phyloP scores from a whole-genome alignment of 2,888 invertebrate genomes.

The Drosophila stalkeri region DNA sequence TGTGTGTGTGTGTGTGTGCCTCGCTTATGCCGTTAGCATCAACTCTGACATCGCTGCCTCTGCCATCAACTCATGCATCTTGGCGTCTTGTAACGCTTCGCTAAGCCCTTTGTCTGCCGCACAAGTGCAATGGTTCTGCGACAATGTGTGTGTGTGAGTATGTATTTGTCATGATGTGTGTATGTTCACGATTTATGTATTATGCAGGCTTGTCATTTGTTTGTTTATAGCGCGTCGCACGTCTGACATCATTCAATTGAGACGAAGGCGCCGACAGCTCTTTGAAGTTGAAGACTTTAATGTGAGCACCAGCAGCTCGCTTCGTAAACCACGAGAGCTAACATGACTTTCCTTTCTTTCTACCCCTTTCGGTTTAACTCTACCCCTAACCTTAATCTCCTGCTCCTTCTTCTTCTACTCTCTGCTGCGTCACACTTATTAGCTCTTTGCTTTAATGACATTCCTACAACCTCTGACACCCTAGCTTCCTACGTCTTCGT shows the following conservation, averaged over 20 bases:
- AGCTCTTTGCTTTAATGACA: background rate
- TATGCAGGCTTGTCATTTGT: conserved; percentile 53
- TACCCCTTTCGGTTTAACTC: background rate
- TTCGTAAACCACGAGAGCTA: background rate
- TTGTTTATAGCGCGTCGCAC: conserved; percentile 51
- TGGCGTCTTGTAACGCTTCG: conserved; percentile 50
- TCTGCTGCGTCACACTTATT: background rate
- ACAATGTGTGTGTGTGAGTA: background rate
- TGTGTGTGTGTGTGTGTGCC: conserved; percentile 1
- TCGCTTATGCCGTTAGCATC: conserved; percentile 23
- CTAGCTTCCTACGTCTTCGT: background rate
- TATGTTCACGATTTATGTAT: conserved; percentile 46
- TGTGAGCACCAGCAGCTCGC: background rate
- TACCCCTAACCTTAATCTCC: background rate
- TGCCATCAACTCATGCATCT: conserved; percentile 33
- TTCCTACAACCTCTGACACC: background rate
- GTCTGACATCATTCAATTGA: conserved; percentile 71
- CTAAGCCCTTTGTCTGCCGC: conserved; percentile 62
- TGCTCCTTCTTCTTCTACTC: background rate
- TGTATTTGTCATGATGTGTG: conserved; percentile 5
- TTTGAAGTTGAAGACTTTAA: conserved; percentile 29
- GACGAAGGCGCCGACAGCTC: conserved; percentile 45
- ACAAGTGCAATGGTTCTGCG: conserved; percentile 45
- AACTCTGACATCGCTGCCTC: conserved; percentile 29
- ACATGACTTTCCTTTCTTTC: background rate